Evolutionary conservation across 1,140 invertebrate genomes (phyloP).

Genomic region (Phthorimaea operculella): DNA sequence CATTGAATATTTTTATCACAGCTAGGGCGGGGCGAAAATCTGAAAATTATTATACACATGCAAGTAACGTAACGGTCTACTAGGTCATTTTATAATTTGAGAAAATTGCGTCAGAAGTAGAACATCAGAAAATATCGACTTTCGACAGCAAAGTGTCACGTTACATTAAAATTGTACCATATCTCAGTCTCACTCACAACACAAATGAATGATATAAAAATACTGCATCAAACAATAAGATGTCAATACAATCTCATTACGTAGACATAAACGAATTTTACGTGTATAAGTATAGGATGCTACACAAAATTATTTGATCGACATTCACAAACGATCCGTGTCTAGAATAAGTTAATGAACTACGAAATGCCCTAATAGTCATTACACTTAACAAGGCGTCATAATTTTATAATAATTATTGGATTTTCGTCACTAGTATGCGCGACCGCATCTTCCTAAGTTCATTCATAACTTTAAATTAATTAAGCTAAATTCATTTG

Average conservation of each 20-base stretch:
- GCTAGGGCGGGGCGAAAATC: slow-evolving; percentile 63
- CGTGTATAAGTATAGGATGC: slow-evolving; percentile 28
- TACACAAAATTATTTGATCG: slow-evolving; percentile 61
- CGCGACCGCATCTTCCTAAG: slow-evolving; percentile 68
- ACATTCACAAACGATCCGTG: slow-evolving; percentile 51
- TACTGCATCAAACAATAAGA: slow-evolving; percentile 57
- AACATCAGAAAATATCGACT: slow-evolving; percentile 47
- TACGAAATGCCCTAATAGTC: slow-evolving; percentile 64
- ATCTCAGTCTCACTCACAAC: slow-evolving; percentile 62
- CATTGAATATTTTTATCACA: slow-evolving; percentile 42
- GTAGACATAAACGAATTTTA: slow-evolving; percentile 21
- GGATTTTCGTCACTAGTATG: slow-evolving; percentile 68
- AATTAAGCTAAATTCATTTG: slow-evolving; percentile 65
- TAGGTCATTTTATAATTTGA: slow-evolving; percentile 38
- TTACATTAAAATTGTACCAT: slow-evolving; percentile 59
- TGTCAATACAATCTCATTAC: slow-evolving; percentile 28
- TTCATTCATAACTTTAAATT: slow-evolving; percentile 66
- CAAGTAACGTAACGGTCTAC: slow-evolving; percentile 36
- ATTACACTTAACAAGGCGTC: slow-evolving; percentile 63
- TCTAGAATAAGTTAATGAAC: slow-evolving; percentile 61
- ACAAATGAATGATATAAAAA: slow-evolving; percentile 60
- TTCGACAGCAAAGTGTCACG: slow-evolving; percentile 31
- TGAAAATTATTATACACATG: slow-evolving; percentile 61
- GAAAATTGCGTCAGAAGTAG: slow-evolving; percentile 15
- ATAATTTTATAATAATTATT: slow-evolving; percentile 63